Conservation (phyloP, 2,113 vertebrate genomes). For the Cyprinodon variegatus region DNA sequence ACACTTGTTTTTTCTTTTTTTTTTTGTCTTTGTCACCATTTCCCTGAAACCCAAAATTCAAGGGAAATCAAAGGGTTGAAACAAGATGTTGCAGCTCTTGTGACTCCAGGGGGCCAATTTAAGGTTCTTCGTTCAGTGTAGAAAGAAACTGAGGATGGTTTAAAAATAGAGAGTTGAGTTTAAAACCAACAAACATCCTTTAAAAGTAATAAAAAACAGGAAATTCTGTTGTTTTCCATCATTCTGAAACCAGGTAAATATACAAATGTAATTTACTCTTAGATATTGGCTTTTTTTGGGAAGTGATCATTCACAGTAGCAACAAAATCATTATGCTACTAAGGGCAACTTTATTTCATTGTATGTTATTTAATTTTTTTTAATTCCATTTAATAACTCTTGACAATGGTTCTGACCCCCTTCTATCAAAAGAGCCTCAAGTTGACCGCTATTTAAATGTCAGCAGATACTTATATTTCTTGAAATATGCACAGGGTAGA, state of each 20-base stretch:
- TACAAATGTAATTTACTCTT: background rate
- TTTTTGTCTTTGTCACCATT: slow-evolving; percentile 44
- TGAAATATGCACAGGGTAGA: background rate
- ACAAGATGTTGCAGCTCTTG: background rate
- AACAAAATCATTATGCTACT: background rate
- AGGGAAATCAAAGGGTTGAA: slow-evolving; percentile 10
- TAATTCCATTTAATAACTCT: too few species aligned
- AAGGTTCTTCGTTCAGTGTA: too few species aligned
- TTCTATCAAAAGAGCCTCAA: background rate
- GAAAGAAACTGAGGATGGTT: too few species aligned
- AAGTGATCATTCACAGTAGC: background rate
- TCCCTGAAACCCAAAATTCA: slow-evolving; percentile 49
- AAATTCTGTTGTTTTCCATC: background rate
- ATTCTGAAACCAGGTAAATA: background rate
- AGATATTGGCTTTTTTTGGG: background rate
- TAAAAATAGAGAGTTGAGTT: too few species aligned
- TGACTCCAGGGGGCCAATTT: background rate
- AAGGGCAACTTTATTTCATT: too few species aligned
- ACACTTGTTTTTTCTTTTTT: slow-evolving; percentile 39
- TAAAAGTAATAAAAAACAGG: background rate
- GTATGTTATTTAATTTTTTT: too few species aligned
- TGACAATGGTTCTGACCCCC: too few species aligned
- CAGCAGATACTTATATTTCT: background rate
- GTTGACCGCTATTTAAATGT: background rate
- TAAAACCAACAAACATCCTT: background rate